Base-by-base conservation (phyloP, 2,113 vertebrate species). In the Nycticorax nycticorax region DNA sequence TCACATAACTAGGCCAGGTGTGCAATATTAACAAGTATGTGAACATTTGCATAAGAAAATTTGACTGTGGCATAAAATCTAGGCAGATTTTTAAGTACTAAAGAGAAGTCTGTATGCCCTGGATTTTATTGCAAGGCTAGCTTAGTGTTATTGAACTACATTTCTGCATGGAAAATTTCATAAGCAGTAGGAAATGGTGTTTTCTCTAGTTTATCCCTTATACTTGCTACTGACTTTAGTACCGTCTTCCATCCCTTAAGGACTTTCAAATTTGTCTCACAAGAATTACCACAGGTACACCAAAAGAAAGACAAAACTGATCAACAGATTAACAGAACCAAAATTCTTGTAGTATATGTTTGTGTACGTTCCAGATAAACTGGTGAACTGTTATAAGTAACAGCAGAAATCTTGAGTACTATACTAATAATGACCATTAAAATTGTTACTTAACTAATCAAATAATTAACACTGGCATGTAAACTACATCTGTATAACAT, bases 41-140 rank as follows among this genome's bases (percentile, higher is more conserved):
- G 80, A 93, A 57, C 12, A 91, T 89, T 71, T 89, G 72, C 78
- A 64, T 78, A 41, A 68, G 47, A 55, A 92, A 96, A 89, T 85
- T n/a, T 48, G 19, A 45, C 69, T 82, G 52, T 47, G 56, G 41
- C 47, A 86, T 62, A 39, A 92, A 91, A 82, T 77, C 68, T 45
- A 86, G 67, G 32, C 52, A 73, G 64, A 53, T 75, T 87, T 93
- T 77, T 30, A 85, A 67, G 33, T 53, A 48, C 24, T 82, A 81
- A 64, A 1, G 4, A 60, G 47, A 81, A 74, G 9, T 23, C 26
- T 55, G 41, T 43, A 77, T 63, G 71, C 63, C 28, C 66, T 75
- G 72, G 60, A 41, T 87, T 86, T 89, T 56, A 53, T 16, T 77
- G 32, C 30, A 72, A 66, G 76, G 27, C 50, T 60, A 72, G 3